Base-by-base conservation (phyloP, 2,797 vertebrate genomes). In the Mormyrops attenuatus region DNA sequence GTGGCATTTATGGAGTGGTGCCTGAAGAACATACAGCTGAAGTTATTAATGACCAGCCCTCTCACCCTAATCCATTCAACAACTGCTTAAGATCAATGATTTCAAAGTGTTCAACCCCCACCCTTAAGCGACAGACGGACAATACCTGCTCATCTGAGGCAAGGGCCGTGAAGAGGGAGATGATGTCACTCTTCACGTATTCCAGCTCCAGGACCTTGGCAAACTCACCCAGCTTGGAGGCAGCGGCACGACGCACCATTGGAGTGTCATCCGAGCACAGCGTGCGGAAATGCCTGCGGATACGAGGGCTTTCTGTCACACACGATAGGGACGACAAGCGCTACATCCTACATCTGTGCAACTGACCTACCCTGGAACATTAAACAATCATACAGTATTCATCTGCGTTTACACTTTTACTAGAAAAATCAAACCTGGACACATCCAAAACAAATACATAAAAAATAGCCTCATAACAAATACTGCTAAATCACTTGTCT, bases 141-240 rank as follows among this genome's bases (percentile, higher is more conserved):
- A 17, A 34, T 95, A 97, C 97, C 96, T 97, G 97, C 92, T 97
- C 97, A 91, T 97, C 97, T 66, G 97, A 97, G 49, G 97, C 97
- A 92, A 97, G 92, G 41, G 96, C 96, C 38, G 96, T 97, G 94
- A 97, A 97, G 90, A 97, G 96, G 50, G 97, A 96, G 92, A 97
- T 97, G 2, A 97, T 97, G 93, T 97, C 97, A 92, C 95, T 97
- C 95, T 97, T 97, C 66, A 97, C 95, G 92, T 97, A 97, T 91
- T 97, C 97, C 91, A 97, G 93, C 93, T 97, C 97, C 91, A 97
- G 91, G 41, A 97, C 97, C 93, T 97, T 97, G 26, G 97, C 97
- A 93, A 97, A 97, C 92, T 97, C 97, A 6, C 97, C 97, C 52
- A 97, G 93, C 89, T 97, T 97, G 63, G 97, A 97, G 89, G 97